These are phyloP conservation scores for Eretmodus cyanostictus DNA, from an alignment of 2,113 vertebrate species.

Conservation along the genomic window DNA sequence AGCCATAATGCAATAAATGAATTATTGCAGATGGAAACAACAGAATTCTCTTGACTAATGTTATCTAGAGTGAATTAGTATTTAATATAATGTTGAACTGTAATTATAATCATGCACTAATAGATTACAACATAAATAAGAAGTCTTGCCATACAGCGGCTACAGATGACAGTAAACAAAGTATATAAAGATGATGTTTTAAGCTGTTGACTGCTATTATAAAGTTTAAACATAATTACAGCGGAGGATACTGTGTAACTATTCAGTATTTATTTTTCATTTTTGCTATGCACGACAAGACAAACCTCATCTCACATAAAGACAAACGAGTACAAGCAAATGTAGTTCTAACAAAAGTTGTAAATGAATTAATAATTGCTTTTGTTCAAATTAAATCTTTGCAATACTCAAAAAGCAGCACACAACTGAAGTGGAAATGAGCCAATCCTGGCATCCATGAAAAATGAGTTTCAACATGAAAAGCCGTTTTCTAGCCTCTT, in stretches of 20 bases:
- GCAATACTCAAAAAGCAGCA: not conserved
- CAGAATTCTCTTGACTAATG: not conserved
- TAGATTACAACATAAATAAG: not conserved
- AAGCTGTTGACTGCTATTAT: not conserved
- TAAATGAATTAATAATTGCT: fast-evolving
- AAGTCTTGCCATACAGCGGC: not conserved
- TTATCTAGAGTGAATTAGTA: not conserved
- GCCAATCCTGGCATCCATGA: too few species aligned
- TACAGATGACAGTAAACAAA: not conserved
- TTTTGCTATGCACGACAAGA: not conserved
- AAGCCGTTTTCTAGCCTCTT: not conserved
- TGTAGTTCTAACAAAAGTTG: not conserved
- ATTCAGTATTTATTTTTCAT: not conserved
- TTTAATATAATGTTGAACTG: not conserved
- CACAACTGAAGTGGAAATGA: not conserved
- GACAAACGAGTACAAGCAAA: not conserved
- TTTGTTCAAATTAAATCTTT: not conserved
- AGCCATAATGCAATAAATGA: not conserved
- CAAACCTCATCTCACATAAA: not conserved
- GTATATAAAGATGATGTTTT: not conserved
- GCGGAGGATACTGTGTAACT: not conserved
- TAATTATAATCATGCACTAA: not conserved
- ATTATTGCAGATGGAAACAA: not conserved
- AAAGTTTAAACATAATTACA: fast-evolving
- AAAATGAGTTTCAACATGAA: not conserved